Evolutionary conservation across 2,888 invertebrate species (phyloP), one percentile per base, ranked within the genome.

Genomic region (Troides aeacus): DNA sequence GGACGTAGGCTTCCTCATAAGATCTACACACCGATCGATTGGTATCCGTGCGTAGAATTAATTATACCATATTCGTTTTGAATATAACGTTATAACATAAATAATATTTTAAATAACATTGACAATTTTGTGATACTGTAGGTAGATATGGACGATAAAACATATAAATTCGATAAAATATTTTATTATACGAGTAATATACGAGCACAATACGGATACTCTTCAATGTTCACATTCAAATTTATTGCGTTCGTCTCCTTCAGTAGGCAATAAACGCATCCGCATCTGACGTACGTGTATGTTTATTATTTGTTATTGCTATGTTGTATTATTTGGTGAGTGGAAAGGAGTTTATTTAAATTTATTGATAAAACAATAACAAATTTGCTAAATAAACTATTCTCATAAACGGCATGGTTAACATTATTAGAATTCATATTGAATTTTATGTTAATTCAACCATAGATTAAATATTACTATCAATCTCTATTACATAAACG

Each of bases 141-240:
- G 24, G 57, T 24, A 59, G 42, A 53, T 69, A 69, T 69, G 60
- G 62, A 57, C 60, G 61, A 57, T 69, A 66, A 66, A 59, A 50
- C 50, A 42, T 18, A 70, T 66, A 71, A 53, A 64, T 60, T 64
- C 64, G 30, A 71, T 70, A 36, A 61, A 70, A 70, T 67, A 66
- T 71, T 66, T 71, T 71, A 71, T 71, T 67, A 64, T 46, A 58
- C 24, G 56, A 57, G 36, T 42, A 59, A 60, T 50, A n/a, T 36
- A 46, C 24, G 60, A 46, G 12, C 23, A 64, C 66, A 70, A 64
- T 70, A 64, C 59, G 70, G 67, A 67, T 61, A 68, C 59, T 12
- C 64, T 68, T 67, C 67, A 71, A 71, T 71, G 67, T 71, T 71
- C 67, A 71, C 67, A 67, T 61, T 23, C 60, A 56, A 62, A 64